phyloP scores from a whole-genome alignment of 2,113 vertebrate genomes.

The Psilopsiagon aurifrons region DNA sequence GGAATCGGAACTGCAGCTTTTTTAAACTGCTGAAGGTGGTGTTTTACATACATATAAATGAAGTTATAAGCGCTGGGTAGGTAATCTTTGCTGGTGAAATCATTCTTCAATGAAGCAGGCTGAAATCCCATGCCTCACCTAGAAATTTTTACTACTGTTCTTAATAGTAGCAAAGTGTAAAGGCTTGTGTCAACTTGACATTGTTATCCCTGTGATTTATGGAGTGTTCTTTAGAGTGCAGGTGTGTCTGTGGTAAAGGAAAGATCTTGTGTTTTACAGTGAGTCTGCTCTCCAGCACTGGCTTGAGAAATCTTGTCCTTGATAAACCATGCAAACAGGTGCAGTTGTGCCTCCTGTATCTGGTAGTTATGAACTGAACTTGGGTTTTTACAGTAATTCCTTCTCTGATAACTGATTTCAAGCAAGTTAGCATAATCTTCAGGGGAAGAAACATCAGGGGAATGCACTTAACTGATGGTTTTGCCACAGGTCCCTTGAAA shows the following conservation, averaged over 20 bases:
- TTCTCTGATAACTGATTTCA: background rate
- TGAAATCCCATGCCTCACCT: background rate
- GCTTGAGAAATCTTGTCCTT: background rate
- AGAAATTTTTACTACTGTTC: background rate
- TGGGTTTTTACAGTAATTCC: background rate
- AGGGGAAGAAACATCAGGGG: background rate
- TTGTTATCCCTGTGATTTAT: background rate
- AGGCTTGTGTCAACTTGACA: background rate
- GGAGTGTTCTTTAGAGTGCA: background rate
- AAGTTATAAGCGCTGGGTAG: background rate
- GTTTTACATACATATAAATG: background rate
- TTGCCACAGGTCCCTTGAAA: background rate
- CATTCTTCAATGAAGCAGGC: rapidly evolving
- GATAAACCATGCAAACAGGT: background rate
- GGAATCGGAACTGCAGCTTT: background rate
- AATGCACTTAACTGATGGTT: background rate
- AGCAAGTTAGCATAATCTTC: background rate
- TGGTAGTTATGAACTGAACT: background rate
- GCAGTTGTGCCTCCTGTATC: background rate
- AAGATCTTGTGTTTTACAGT: background rate
- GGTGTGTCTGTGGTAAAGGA: background rate
- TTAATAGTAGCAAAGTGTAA: background rate
- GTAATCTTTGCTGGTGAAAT: background rate
- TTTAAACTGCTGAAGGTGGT: background rate
- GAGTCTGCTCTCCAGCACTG: background rate